Base-by-base conservation (phyloP, 2,888 invertebrate species). In the Dasypogon diadema region DNA sequence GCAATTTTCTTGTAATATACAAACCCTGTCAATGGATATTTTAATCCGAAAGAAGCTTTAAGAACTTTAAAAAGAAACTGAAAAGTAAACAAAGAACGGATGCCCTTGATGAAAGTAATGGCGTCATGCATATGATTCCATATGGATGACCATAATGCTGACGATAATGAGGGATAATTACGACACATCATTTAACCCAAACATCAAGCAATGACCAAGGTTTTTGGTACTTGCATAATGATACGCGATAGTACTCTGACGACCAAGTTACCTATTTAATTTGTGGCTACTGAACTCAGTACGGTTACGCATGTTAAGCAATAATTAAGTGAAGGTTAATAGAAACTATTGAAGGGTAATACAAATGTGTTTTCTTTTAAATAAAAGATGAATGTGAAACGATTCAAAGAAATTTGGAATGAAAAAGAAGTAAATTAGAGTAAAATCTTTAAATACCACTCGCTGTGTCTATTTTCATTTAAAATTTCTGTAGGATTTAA, bases 221-320 rank as follows among this genome's bases (percentile, higher is more conserved):
- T 10, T 30, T 16, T 12, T 26, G 30, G 58, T 58, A 26, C 58
- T 58, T 58, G 58, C 58, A 58, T 58, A 30, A 34, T 30, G 30
- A 24, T 58, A 58, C 58, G 58, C 34, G 14, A 16, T n/a, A 30
- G 58, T 16, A 30, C 26, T 24, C 58, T 58, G 30, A 30, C 16
- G 30, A 58, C n/a, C 14, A 30, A 58, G 10, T 58, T 58, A 24
- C 58, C 16, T 58, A 30, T 30, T 58, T 58, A 30, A 24, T 58
- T n/a, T 16, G 58, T n/a, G 24, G 26, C 30, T 58, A 58, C 30
- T 30, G 58, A 12, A 58, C 58, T 24, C 58, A 58, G 30, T n/a
- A n/a, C n/a, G n/a, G n/a, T 30, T 58, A 58, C 58, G 58, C 58
- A 58, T 26, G 58, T 58, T 58, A 26, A 58, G 58, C 26, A 58